These are phyloP conservation scores for Prionace glauca DNA, from an alignment of 2,797 vertebrate species.

Conservation along the genomic window DNA sequence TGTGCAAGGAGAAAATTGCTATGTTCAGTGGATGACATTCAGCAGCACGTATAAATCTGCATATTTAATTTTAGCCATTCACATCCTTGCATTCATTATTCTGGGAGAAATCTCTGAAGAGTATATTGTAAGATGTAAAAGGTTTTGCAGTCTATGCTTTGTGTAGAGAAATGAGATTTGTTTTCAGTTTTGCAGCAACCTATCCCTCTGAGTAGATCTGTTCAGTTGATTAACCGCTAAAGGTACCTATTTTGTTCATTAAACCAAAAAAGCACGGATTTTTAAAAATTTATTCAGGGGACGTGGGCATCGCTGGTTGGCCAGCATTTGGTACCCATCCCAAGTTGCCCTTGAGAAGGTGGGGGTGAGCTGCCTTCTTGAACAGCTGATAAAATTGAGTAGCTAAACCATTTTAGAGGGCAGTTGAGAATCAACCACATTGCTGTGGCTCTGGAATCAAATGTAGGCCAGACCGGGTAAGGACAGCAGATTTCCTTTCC, in stretches of 20 bases:
- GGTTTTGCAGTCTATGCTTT: not conserved
- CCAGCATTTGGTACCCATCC: too few species aligned
- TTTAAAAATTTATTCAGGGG: too few species aligned
- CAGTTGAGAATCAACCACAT: too few species aligned
- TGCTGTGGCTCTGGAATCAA: too few species aligned
- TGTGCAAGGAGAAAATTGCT: not conserved
- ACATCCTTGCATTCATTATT: not conserved
- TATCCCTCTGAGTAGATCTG: not conserved
- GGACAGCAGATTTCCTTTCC: too few species aligned
- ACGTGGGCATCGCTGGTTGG: too few species aligned
- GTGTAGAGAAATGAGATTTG: not conserved
- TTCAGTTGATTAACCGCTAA: not conserved
- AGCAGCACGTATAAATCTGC: not conserved
- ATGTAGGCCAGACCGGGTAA: too few species aligned
- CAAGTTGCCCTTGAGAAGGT: too few species aligned
- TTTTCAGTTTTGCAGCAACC: not conserved
- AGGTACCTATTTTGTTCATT: not conserved
- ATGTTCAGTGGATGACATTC: not conserved
- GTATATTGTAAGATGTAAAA: not conserved
- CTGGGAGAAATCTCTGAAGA: not conserved
- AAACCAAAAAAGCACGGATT: not conserved
- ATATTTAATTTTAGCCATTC: slow-evolving; percentile 3
- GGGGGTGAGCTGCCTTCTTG: too few species aligned
- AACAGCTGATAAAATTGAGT: too few species aligned
- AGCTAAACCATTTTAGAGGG: too few species aligned